Evolutionary conservation across 2,888 invertebrate species (phyloP).

Genomic region (Volucella zonaria): DNA sequence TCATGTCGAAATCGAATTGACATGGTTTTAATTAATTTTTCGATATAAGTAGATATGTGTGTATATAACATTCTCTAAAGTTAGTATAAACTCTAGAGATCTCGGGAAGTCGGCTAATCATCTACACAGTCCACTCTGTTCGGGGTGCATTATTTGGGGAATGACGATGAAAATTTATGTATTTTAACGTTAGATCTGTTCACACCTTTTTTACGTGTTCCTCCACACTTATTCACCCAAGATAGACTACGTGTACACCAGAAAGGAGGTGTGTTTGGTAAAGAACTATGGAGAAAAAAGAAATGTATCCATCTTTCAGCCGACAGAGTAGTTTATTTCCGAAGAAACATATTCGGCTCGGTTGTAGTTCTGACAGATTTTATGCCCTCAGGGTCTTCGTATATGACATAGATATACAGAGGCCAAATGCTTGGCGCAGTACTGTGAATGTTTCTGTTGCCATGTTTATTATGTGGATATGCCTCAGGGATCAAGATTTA

Average conservation of each 20-base stretch:
- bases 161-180: constrained; percentile 62
- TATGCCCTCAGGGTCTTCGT: constrained; percentile 50
- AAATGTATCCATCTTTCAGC: constrained; percentile 34
- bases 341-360: constrained; percentile 47
- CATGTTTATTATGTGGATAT: constrained; percentile 29
- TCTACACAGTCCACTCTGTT: neutral
- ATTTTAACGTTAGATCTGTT: constrained; percentile 41
- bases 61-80: too few relatives aligned
- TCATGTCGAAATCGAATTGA: constrained; percentile 60
- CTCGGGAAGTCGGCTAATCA: too few relatives aligned
- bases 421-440: constrained; percentile 50
- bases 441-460: constrained; percentile 20
- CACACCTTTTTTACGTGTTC: constrained; percentile 56
- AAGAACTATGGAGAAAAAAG: constrained; percentile 9
- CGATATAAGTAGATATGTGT: neutral
- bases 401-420: constrained; percentile 34
- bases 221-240: constrained; percentile 3
- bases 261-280: constrained; percentile 36
- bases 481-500: constrained; percentile 62
- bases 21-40: constrained; percentile 71
- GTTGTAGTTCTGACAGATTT: constrained; percentile 61
- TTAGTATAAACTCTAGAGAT: too few relatives aligned
- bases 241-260: constrained; percentile 5
- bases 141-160: constrained; percentile 43
- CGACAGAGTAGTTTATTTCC: constrained; percentile 45